Evolutionary conservation across 2,888 invertebrate genomes (phyloP).

Genomic region (Cerceris rybyensis): DNA sequence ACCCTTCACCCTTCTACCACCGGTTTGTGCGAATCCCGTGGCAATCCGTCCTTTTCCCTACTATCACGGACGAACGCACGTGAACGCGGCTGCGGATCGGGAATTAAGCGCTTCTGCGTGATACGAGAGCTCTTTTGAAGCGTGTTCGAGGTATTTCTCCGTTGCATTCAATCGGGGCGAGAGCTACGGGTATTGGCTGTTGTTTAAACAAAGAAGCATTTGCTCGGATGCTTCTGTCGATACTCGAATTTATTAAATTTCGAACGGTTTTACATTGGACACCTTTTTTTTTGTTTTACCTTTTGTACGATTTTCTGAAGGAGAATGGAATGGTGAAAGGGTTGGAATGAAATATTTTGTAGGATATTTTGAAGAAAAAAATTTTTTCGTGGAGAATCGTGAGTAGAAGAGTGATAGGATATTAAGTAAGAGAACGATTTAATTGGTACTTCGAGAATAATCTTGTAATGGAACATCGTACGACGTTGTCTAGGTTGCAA

Average conservation of each 20-base stretch:
- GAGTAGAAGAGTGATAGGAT: no score
- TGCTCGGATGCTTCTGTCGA: conserved; percentile 1
- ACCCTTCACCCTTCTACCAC: neutral
- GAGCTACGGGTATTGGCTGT: neutral
- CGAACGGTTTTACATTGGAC: neutral
- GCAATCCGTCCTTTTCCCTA: neutral
- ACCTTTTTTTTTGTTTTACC: neutral
- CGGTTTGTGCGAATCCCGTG: neutral
- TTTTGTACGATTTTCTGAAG: neutral
- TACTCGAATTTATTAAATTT: neutral
- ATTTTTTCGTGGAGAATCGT: neutral
- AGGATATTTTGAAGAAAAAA: neutral
- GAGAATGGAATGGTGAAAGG: neutral
- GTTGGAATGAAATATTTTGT: neutral
- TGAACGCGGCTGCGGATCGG: conserved; percentile 33
- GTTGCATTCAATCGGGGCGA: conserved; percentile 6
- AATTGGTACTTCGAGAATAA: neutral
- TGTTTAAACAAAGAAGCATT: conserved; percentile 12
- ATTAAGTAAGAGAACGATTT: no score
- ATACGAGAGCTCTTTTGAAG: conserved; percentile 38
- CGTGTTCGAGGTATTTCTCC: conserved; percentile 22
- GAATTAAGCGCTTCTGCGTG: conserved; percentile 52
- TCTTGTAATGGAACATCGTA: neutral
- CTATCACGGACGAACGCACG: conserved; percentile 51
- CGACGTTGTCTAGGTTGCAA: conserved; percentile 7